Evolutionary conservation across 1,140 invertebrate species (phyloP), one percentile per base, ranked within the genome.

Genomic region (Aphelenchoides fujianensis): DNA sequence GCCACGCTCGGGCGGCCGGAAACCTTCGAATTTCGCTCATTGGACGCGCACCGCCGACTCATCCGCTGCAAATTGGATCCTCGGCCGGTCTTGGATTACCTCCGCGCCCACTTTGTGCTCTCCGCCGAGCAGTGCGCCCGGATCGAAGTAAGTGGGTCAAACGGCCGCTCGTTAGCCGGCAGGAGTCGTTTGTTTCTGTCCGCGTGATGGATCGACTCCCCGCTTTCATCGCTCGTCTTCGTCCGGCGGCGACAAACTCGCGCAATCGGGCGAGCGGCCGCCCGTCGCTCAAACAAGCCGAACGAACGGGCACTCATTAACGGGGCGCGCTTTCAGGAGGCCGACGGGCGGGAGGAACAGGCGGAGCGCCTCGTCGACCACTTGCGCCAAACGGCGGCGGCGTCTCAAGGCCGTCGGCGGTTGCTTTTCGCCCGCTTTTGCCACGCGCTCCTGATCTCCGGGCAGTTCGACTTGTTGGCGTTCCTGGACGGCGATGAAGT

Each of bases 11-110:
- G 41, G 23, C 41, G 23, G 41, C 41, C 12, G 41, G 73, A 77
- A 71, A 76, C 71, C 55, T 77, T 80, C 55, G 72, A 53, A 55
- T 66, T 80, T 76, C 72, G 32, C 69, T 48, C 63, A 34, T 36
- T 66, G 9, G 16, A 34, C 53, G 12, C 23, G 23, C 16, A 66
- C 28, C 63, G 63, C n/a, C 63, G 32, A 1, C 32, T 66, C 37
- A 66, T 66, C n/a, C 1, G 16, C 12, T 66, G 63, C 32, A 66
- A 66, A 3, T 55, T 66, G 3, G 31, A 34, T 36, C 32, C 1
- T 1, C 23, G 53, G 31, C 34, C 41, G 31, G 7, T 66, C 2
- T 66, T 66, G 3, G 32, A 30, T 34, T 66, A 1, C 36, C 53
- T 66, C 32, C 16, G 36, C 28, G 27, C 34, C 0, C 9, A 59